These are phyloP conservation scores for Aphodius sticticus DNA, from an alignment of 2,888 invertebrate genomes.

Conservation along the genomic window DNA sequence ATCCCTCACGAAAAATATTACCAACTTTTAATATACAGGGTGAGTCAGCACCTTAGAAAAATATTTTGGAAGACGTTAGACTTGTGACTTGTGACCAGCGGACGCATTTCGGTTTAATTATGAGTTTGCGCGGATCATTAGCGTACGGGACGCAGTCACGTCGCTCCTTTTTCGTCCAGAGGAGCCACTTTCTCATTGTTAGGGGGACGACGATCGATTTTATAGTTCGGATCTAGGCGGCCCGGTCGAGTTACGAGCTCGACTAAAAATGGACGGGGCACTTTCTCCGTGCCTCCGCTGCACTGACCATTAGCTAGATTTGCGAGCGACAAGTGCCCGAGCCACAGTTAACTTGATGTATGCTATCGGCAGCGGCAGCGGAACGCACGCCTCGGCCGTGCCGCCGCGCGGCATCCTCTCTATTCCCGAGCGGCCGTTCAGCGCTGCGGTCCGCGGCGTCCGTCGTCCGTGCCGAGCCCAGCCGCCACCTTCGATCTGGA, in stretches of 20 bases:
- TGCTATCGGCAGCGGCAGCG: slow-evolving; percentile 20
- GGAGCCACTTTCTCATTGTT: slow-evolving; percentile 20
- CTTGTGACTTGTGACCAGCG: background rate
- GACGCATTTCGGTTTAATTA: background rate
- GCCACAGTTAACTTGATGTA: slow-evolving; percentile 30
- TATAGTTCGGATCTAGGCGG: slow-evolving; percentile 19
- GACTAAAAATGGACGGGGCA: slow-evolving; percentile 53
- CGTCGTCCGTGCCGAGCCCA: background rate
- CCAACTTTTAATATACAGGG: too few species aligned
- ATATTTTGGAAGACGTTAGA: too few species aligned
- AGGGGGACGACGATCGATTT: slow-evolving; percentile 16
- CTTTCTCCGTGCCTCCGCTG: slow-evolving; percentile 53
- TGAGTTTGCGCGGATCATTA: background rate
- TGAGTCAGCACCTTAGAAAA: too few species aligned
- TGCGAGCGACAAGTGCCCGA: slow-evolving; percentile 35
- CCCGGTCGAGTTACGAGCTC: slow-evolving; percentile 34
- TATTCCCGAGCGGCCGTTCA: background rate
- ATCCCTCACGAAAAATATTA: too few species aligned
- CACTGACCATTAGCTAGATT: slow-evolving; percentile 52
- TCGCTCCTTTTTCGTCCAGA: slow-evolving; percentile 15
- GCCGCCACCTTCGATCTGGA: background rate
- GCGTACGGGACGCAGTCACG: background rate
- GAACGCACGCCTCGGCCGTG: background rate
- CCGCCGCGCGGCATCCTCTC: background rate
- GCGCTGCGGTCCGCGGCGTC: background rate